These are phyloP conservation scores for Patella caerulea DNA, from an alignment of 2,888 invertebrate genomes.

Conservation along the genomic window DNA sequence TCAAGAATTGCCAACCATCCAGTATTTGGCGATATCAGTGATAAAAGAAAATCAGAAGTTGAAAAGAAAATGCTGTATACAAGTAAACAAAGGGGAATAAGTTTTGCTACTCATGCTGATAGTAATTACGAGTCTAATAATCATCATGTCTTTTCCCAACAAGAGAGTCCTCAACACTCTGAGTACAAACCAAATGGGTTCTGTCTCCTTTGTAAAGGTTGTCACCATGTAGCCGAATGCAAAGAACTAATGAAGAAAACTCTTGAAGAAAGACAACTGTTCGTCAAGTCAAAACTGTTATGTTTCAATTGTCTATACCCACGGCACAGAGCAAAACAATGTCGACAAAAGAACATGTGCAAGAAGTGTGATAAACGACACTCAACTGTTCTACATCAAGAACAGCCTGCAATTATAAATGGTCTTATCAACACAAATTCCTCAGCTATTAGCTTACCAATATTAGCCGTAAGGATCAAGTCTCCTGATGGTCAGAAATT, in stretches of 20 bases:
- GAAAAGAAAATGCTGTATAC: too few species aligned
- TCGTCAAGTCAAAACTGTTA: background rate
- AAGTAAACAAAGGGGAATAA: too few species aligned
- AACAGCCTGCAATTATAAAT: background rate
- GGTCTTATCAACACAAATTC: background rate
- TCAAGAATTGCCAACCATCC: too few species aligned
- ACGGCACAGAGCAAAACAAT: background rate
- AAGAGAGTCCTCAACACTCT: background rate
- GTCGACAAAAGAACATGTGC: background rate
- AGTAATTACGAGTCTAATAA: too few species aligned
- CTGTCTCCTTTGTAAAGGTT: background rate
- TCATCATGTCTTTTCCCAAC: too few species aligned
- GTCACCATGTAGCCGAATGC: background rate
- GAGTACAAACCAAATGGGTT: background rate
- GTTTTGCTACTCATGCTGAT: too few species aligned
- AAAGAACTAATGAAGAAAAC: background rate
- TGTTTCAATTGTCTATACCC: background rate
- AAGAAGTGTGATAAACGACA: background rate
- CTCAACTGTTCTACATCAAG: background rate
- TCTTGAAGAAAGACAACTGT: background rate
- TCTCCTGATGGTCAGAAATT: background rate
- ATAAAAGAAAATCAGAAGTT: too few species aligned
- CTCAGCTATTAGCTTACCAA: slow-evolving; percentile 13
- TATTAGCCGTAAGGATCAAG: slow-evolving; percentile 22
- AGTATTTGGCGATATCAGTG: background rate